Evolutionary conservation across 1,140 invertebrate species (phyloP).

Genomic region (Rhopalosiphum maidis): DNA sequence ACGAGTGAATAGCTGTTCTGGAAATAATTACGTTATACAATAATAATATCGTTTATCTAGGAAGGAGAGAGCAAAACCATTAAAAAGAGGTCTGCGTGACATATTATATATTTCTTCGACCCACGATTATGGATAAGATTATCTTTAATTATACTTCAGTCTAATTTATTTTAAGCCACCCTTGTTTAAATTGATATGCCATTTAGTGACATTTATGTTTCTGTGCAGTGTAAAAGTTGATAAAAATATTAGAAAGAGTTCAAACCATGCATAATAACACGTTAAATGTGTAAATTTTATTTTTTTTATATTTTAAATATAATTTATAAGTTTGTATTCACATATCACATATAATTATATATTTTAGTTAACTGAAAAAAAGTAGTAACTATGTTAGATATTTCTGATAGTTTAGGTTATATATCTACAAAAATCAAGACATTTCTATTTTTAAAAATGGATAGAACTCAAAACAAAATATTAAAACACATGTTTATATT

Average conservation of each 20-base stretch:
- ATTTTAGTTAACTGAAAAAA: not conserved
- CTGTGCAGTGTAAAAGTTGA: no score
- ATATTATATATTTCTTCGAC: not conserved
- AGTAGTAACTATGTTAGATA: not conserved
- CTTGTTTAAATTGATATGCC: not conserved
- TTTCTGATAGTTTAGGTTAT: not conserved
- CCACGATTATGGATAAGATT: not conserved
- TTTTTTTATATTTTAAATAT: not conserved
- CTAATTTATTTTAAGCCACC: not conserved
- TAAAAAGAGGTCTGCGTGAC: not conserved
- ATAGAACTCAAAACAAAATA: not conserved
- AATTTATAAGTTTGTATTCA: not conserved
- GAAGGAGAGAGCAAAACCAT: not conserved
- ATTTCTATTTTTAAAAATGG: no score
- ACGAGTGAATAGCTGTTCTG: not conserved
- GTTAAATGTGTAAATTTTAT: no score
- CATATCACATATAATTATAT: not conserved
- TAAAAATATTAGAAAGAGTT: no score
- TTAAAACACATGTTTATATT: not conserved
- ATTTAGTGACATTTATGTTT: no score
- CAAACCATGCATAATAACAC: no score
- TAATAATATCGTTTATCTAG: not conserved
- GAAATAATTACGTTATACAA: not conserved
- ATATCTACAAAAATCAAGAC: not conserved
- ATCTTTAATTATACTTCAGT: no score